A percentile compares a stretch with the other conserved stretches of the same genome.
Conservation (phyloP, 2,888 invertebrate genomes). For the Diarsia mendica region DNA sequence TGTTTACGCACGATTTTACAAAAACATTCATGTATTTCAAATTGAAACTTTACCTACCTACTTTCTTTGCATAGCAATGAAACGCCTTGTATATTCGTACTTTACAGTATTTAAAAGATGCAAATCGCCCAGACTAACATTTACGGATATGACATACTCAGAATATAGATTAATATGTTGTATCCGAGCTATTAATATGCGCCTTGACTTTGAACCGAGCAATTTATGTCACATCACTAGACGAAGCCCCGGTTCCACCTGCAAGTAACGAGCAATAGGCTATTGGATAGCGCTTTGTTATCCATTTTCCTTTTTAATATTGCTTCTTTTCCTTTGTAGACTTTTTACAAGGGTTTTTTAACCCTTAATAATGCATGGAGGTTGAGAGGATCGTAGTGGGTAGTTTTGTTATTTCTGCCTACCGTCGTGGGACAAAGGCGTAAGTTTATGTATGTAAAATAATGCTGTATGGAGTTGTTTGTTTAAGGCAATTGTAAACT, state of each 20-base stretch:
- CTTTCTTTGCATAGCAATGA: background rate
- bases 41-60: background rate
- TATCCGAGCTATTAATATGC: constrained; percentile 50
- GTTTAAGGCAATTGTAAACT: background rate
- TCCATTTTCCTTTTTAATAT: constrained; percentile 29
- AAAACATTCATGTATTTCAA: background rate
- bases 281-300: constrained; percentile 15
- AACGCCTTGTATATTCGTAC: background rate
- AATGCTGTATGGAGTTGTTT: background rate
- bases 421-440: background rate
- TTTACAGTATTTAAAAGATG: constrained; percentile 9
- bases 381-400: background rate
- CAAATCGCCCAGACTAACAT: constrained; percentile 34
- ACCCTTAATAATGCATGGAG: background rate
- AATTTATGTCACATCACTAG: constrained; percentile 36
- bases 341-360: constrained; percentile 21
- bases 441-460: background rate
- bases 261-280: constrained; percentile 19
- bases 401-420: background rate
- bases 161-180: constrained; percentile 54
- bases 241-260: constrained; percentile 9
- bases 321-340: constrained; percentile 13
- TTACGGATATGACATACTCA: constrained; percentile 58
- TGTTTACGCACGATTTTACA: background rate
- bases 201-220: constrained; percentile 30